Evolutionary conservation across 1,140 invertebrate species (phyloP).

Genomic region (Bombyx mori): DNA sequence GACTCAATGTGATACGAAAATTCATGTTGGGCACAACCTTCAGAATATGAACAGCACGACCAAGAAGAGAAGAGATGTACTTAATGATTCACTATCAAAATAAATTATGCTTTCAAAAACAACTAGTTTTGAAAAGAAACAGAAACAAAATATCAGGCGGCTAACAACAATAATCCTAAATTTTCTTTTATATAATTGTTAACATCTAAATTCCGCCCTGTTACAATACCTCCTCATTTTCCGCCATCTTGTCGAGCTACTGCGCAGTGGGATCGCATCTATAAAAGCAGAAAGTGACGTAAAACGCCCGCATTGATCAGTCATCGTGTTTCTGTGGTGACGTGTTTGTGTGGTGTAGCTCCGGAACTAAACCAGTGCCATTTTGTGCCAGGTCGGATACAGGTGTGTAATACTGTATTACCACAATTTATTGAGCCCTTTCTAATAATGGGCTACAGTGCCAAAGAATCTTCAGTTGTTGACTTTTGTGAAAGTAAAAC

Average conservation of each 20-base stretch:
- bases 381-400: conserved; percentile 57
- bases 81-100: too few relatives aligned
- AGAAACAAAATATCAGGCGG: too few relatives aligned
- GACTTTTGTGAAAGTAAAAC: conserved; percentile 68
- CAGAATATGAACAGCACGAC: too few relatives aligned
- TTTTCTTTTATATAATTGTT: background rate
- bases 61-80: too few relatives aligned
- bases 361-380: conserved; percentile 23
- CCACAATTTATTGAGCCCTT: conserved; percentile 41
- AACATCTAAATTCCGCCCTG: background rate
- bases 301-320: conserved; percentile 35
- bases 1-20: too few relatives aligned
- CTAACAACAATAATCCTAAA: too few relatives aligned
- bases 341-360: conserved; percentile 41
- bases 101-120: too few relatives aligned
- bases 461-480: conserved; percentile 56
- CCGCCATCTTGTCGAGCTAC: conserved; percentile 53
- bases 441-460: conserved; percentile 56
- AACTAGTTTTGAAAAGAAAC: too few relatives aligned
- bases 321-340: conserved; percentile 33
- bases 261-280: conserved; percentile 42
- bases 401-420: conserved; percentile 64
- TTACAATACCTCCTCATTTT: conserved; percentile 4
- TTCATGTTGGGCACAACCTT: too few relatives aligned
- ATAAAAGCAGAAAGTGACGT: conserved; percentile 54